Evolutionary conservation across 2,888 invertebrate species (phyloP), one percentile per base, ranked within the genome.

Genomic region (Pasiphila rectangulata): DNA sequence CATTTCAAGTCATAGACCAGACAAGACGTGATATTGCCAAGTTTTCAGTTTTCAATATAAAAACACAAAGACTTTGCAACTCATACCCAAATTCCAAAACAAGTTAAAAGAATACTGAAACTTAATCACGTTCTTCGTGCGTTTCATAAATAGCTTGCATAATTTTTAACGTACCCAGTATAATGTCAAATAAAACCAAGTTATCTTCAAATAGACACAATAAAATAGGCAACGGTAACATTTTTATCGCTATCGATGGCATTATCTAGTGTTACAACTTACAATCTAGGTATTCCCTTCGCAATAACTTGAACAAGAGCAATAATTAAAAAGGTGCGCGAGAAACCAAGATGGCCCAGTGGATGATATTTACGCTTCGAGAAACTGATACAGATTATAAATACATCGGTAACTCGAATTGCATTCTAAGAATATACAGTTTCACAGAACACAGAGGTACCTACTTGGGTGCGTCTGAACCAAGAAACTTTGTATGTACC

Each of bases 341-440:
- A 62, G 75, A 75, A 75, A 74, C 63, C 54, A 69, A 71, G 72
- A 70, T 70, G 69, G 55, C 51, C 61, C 61, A 63, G 57, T 59
- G 62, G 65, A 57, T 61, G 64, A 59, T 75, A 74, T 79, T 76
- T 74, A 75, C 70, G 65, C 61, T 61, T 58, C 52, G 67, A 76
- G 75, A 81, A 83, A 70, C 63, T 76, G 85, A 86, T 85, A 82
- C 78, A 74, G 72, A 75, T 75, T 79, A 79, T 86, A 85, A 85
- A 84, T 81, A 83, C 75, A 79, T 80, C 72, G 72, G 67, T 72
- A 75, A 77, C 74, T 77, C 72, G 75, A 69, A 75, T 79, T 73
- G 80, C 78, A 69, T 86, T 85, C 87, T 75, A 68, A 81, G 83
- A 86, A 86, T 57, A 69, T 50, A 69, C 64, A 45, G 32, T 37